A percentile compares a stretch with the other conserved stretches of the same genome.
Conservation (phyloP, 2,888 invertebrate genomes). For the Diachrysia chrysitis region DNA sequence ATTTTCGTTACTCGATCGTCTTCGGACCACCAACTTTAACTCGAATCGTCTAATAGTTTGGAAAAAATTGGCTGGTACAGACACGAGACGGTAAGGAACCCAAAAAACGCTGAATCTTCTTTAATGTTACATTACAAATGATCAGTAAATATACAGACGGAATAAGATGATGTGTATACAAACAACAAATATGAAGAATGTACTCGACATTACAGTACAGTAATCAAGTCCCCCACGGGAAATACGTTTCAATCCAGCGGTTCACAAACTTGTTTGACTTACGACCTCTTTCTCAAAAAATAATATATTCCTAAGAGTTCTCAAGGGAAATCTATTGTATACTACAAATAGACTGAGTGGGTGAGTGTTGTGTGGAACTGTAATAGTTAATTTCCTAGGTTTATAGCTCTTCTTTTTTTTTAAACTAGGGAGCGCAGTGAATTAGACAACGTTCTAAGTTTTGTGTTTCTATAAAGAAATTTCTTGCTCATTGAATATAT, state of each 20-base stretch:
- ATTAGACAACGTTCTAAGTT: no score
- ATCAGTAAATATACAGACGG: neutral
- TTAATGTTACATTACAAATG: no score
- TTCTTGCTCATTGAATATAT: no score
- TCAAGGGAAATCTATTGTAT: conserved; percentile 53
- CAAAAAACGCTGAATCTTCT: no score
- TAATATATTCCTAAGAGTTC: conserved; percentile 55
- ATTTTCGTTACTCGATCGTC: no score
- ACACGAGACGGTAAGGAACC: no score
- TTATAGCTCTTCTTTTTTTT: conserved; percentile 8
- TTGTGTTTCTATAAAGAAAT: no score
- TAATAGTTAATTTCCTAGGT: conserved; percentile 42
- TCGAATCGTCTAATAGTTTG: no score
- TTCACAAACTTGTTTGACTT: conserved; percentile 59
- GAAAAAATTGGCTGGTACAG: no score
- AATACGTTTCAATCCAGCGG: conserved; percentile 62
- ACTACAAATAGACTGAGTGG: conserved; percentile 47
- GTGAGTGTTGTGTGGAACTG: conserved; percentile 20
- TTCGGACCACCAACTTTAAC: no score
- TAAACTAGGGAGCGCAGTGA: no score
- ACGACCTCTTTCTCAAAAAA: conserved; percentile 54
- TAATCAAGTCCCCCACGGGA: conserved; percentile 66
- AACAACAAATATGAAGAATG: conserved; percentile 28
- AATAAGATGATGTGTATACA: conserved; percentile 5
- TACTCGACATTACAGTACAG: conserved; percentile 28